Conservation (phyloP, 2,113 vertebrate genomes). For the Gallinago jamesoni region DNA sequence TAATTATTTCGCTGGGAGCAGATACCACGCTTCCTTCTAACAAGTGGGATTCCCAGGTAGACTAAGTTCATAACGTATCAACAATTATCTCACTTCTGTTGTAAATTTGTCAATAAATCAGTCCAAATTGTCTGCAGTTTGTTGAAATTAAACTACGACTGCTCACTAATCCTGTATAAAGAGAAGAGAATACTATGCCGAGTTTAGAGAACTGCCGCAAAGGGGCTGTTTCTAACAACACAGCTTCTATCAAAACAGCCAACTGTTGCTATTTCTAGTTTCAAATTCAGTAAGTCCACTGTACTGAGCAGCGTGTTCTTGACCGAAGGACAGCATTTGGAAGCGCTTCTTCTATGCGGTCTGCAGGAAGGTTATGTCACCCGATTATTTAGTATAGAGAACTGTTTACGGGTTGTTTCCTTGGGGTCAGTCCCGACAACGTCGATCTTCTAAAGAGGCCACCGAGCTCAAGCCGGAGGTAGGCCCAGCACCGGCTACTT, state of each 20-base stretch:
- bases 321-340: rapidly evolving
- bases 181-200: rapidly evolving
- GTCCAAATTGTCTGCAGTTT: rapidly evolving
- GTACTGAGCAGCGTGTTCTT: rapidly evolving
- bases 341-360: not conserved
- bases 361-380: not conserved
- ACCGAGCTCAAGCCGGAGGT: no score
- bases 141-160: not conserved
- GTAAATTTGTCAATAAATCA: not conserved
- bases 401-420: not conserved
- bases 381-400: not conserved
- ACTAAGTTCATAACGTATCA: rapidly evolving
- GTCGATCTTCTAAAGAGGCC: no score
- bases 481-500: not conserved
- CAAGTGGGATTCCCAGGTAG: not conserved
- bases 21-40: not conserved
- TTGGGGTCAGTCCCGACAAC: not conserved
- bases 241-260: not conserved
- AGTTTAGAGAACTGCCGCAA: not conserved
- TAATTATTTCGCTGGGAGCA: not conserved
- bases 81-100: not conserved
- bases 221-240: not conserved
- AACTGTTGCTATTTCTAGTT: not conserved
- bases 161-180: rapidly evolving
- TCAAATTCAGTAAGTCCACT: not conserved